Evolutionary conservation across 64 coral and sea anemone genomes (phyloP).

Genomic region (Porites australiensis): DNA sequence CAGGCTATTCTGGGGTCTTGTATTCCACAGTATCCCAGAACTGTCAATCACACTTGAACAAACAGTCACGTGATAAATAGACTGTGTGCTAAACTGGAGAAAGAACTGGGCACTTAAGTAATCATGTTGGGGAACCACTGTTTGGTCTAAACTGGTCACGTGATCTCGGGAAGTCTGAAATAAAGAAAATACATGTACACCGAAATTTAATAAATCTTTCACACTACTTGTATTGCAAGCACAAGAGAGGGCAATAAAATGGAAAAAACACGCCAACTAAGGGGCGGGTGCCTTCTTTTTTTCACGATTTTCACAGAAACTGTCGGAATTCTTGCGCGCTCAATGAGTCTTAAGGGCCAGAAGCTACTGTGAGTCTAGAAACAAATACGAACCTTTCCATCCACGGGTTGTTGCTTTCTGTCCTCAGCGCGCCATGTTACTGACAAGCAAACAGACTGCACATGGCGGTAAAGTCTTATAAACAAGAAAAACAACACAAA

Average conservation of each 20-base stretch:
- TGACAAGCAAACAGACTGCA: slow-evolving; percentile 75
- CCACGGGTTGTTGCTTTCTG: slow-evolving; percentile 63
- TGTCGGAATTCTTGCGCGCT: too few relatives aligned
- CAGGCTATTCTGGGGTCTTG: slow-evolving; percentile 84
- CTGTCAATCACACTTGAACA: slow-evolving; percentile 85
- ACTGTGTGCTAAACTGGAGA: slow-evolving; percentile 76
- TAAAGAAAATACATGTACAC: neutral
- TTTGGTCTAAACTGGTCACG: slow-evolving; percentile 87
- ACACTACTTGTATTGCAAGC: too few relatives aligned
- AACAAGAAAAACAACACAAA: neutral
- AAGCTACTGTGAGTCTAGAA: too few relatives aligned
- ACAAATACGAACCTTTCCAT: slow-evolving; percentile 57
- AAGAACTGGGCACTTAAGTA: slow-evolving; percentile 99
- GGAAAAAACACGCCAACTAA: too few relatives aligned
- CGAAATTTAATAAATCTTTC: neutral
- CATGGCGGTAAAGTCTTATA: slow-evolving; percentile 66
- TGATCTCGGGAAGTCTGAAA: slow-evolving; percentile 62
- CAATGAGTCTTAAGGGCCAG: too few relatives aligned
- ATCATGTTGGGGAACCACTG: slow-evolving; percentile 92
- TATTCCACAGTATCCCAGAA: slow-evolving; percentile 90
- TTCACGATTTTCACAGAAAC: too few relatives aligned
- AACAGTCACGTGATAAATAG: slow-evolving; percentile 87
- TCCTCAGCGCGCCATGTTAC: slow-evolving; percentile 81
- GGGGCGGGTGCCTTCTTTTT: too few relatives aligned
- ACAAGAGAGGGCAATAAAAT: too few relatives aligned